Evolutionary conservation across 2,797 vertebrate species (phyloP).

Genomic region (Gila robusta): DNA sequence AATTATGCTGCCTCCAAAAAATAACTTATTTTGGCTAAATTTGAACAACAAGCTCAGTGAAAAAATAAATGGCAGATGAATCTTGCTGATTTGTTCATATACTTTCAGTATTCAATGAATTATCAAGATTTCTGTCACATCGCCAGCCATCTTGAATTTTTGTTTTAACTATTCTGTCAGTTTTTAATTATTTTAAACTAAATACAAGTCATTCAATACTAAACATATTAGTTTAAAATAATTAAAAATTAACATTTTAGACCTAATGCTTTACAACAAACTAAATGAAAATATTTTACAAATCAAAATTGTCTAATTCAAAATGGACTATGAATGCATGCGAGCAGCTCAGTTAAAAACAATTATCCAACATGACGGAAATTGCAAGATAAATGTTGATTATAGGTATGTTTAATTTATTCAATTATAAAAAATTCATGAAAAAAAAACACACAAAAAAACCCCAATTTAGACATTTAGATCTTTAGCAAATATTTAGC

Average conservation of each 20-base stretch:
- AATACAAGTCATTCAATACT: not conserved
- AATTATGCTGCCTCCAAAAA: constrained; percentile 4
- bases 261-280: not conserved
- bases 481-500: not conserved
- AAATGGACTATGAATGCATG: too few relatives aligned
- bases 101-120: not conserved
- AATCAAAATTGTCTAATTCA: not conserved
- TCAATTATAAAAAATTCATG: not conserved
- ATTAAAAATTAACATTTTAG: not conserved
- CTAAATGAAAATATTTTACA: not conserved
- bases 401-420: not conserved
- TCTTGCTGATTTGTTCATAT: not conserved
- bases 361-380: too few relatives aligned
- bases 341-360: too few relatives aligned
- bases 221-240: not conserved
- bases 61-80: not conserved
- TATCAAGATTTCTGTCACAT: not conserved
- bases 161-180: not conserved
- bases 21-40: not conserved
- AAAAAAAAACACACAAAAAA: not conserved
- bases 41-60: not conserved
- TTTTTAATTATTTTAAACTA: not conserved
- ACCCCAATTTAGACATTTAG: not conserved
- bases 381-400: too few relatives aligned
- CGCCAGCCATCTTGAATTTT: not conserved